Evolutionary conservation across 2,113 vertebrate genomes (phyloP).

Genomic region (Nicator chloris): DNA sequence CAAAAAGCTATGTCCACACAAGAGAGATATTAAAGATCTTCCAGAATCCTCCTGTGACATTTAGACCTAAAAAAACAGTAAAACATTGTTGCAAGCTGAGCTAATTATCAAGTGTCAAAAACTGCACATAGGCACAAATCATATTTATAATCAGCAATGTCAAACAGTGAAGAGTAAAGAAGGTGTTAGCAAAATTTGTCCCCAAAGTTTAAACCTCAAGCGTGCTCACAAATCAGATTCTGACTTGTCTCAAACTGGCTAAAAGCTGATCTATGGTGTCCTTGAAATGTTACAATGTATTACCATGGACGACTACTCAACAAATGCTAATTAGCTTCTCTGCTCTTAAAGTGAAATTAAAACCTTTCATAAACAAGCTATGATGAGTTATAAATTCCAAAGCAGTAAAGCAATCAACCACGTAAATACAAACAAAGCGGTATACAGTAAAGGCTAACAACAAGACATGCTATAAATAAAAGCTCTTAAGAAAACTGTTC

Average conservation of each 20-base stretch:
- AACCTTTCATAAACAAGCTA: slow-evolving; percentile 21
- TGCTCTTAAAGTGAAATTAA: slow-evolving; percentile 24
- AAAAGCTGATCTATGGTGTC: neutral
- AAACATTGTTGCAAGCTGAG: neutral
- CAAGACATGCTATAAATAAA: slow-evolving; percentile 42
- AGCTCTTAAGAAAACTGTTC: neutral
- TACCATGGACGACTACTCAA: neutral
- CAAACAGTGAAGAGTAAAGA: neutral
- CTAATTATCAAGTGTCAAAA: neutral
- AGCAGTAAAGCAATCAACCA: slow-evolving; percentile 36
- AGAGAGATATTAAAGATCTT: neutral
- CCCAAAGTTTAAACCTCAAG: neutral
- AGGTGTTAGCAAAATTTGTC: neutral
- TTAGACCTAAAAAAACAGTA: neutral
- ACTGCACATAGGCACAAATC: neutral
- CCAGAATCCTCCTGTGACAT: neutral
- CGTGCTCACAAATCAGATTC: neutral
- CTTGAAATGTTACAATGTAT: slow-evolving; percentile 16
- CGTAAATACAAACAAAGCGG: slow-evolving; percentile 25
- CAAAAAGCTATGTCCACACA: neutral
- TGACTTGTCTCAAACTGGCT: neutral
- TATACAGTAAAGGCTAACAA: slow-evolving; percentile 22
- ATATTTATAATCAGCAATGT: neutral
- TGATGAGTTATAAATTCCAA: slow-evolving; percentile 5
- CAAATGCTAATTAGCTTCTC: neutral